Conservation (phyloP, 2,113 vertebrate genomes). For the Reinhardtius hippoglossoides region DNA sequence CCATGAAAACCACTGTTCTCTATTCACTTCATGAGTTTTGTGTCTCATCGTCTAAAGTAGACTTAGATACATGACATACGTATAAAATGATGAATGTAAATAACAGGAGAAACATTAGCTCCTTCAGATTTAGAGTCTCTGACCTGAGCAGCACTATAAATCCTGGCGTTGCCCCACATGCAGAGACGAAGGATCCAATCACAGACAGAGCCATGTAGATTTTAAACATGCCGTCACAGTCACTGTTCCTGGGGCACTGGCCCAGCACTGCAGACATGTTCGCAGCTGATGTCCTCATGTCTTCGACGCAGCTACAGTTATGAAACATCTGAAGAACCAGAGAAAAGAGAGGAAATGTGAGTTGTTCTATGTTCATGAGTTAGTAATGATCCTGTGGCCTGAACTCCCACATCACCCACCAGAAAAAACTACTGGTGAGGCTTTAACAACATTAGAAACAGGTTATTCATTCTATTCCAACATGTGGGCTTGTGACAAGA, state of each 20-base stretch:
- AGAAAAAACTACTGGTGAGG: no score
- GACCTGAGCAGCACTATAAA: conserved; percentile 89
- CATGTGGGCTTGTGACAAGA: no score
- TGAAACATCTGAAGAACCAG: conserved; percentile 84
- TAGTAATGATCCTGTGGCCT: no score
- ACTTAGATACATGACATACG: not conserved
- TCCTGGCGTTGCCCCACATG: conserved; percentile 80
- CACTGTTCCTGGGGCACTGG: conserved; percentile 82
- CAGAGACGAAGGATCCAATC: conserved; percentile 74
- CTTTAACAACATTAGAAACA: no score
- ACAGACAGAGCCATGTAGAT: conserved; percentile 82
- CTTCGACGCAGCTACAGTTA: conserved; percentile 88
- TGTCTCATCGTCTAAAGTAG: not conserved
- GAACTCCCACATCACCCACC: no score
- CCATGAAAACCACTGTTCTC: not conserved
- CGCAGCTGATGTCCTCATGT: conserved; percentile 36
- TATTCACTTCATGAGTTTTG: not conserved
- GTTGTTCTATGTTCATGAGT: not conserved
- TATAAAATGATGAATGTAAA: no score
- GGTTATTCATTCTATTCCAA: no score
- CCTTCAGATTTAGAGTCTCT: conserved; percentile 1
- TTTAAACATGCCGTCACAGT: conserved; percentile 84
- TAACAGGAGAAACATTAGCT: no score
- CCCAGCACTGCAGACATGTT: conserved; percentile 86
- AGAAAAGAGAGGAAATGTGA: not conserved